Conservation (phyloP, 2,888 invertebrate species). For the Creontiades dilutus region DNA sequence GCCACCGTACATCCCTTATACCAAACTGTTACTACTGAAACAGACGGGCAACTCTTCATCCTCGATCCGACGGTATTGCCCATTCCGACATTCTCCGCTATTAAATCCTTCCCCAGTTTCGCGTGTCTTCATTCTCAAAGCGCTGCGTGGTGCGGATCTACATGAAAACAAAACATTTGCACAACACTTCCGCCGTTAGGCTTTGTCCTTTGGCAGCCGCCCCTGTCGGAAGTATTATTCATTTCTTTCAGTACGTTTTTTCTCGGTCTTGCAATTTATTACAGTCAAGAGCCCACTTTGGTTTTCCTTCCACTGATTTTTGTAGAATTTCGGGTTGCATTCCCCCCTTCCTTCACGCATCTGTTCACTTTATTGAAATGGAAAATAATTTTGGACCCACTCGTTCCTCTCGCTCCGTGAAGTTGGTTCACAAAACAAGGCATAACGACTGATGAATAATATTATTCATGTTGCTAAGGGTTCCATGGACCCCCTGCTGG, state of each 20-base stretch:
- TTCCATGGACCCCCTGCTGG: too few species aligned
- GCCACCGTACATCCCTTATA: background rate
- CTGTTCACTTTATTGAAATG: constrained; percentile 26
- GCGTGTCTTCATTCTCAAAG: constrained; percentile 48
- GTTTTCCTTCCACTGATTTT: constrained; percentile 64
- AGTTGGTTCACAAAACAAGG: too few species aligned
- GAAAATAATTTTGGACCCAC: background rate
- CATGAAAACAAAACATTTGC: constrained; percentile 68
- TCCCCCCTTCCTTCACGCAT: background rate
- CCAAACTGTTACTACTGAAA: constrained; percentile 20
- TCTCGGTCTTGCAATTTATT: constrained; percentile 54
- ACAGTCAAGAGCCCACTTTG: constrained; percentile 66
- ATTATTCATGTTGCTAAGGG: too few species aligned
- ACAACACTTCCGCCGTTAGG: constrained; percentile 40
- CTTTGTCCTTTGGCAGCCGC: constrained; percentile 66
- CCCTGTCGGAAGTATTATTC: constrained; percentile 63
- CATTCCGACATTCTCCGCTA: constrained; percentile 28
- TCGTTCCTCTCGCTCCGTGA: background rate
- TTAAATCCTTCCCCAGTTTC: constrained; percentile 18
- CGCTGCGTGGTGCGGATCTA: constrained; percentile 49
- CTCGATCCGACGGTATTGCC: constrained; percentile 35
- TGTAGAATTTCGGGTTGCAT: constrained; percentile 43
- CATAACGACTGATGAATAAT: too few species aligned
- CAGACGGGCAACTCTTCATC: constrained; percentile 36
- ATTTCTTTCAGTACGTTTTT: constrained; percentile 65